Evolutionary conservation across 2,113 vertebrate genomes (phyloP).

Genomic region (Rhipidura dahli): DNA sequence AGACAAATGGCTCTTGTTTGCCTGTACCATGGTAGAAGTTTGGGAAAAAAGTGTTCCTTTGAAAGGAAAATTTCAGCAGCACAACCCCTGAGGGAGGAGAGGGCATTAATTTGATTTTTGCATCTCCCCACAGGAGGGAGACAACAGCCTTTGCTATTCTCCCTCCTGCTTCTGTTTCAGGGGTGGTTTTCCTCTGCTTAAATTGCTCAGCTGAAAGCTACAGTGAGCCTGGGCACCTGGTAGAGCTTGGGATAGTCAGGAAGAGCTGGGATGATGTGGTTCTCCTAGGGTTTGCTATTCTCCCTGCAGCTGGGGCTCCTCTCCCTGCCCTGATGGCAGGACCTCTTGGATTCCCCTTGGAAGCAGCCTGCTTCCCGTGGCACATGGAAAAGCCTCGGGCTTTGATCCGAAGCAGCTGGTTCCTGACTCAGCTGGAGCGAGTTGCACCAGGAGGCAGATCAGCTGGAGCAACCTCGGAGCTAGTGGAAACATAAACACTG

Average conservation of each 20-base stretch:
- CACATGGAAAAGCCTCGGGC: slow-evolving; percentile 8
- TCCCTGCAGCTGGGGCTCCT: slow-evolving; percentile 42
- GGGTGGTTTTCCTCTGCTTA: not conserved
- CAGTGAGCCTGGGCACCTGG: not conserved
- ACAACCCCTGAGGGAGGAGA: rapidly evolving
- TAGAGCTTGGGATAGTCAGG: not conserved
- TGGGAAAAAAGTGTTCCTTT: not conserved
- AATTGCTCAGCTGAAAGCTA: not conserved
- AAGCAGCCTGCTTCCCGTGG: slow-evolving; percentile 39
- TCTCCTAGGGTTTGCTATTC: not conserved
- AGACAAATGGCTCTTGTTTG: not conserved
- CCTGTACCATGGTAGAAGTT: not conserved
- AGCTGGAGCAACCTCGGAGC: slow-evolving; percentile 20
- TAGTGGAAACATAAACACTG: slow-evolving; percentile 40
- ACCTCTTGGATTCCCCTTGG: slow-evolving; percentile 38
- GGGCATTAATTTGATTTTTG: not conserved
- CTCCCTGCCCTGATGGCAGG: slow-evolving; percentile 45
- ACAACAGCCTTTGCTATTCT: not conserved
- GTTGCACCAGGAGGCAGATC: slow-evolving; percentile 4
- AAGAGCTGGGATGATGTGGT: not conserved
- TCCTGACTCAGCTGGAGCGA: slow-evolving; percentile 14
- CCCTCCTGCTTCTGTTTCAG: not conserved
- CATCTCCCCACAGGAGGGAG: slow-evolving; percentile 62
- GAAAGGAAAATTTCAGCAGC: not conserved
- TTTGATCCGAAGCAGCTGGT: slow-evolving; percentile 66